A percentile compares a stretch with the other conserved stretches of the same genome.
Conservation (phyloP, 2,888 invertebrate species). For the Chromoteleia sp. region DNA sequence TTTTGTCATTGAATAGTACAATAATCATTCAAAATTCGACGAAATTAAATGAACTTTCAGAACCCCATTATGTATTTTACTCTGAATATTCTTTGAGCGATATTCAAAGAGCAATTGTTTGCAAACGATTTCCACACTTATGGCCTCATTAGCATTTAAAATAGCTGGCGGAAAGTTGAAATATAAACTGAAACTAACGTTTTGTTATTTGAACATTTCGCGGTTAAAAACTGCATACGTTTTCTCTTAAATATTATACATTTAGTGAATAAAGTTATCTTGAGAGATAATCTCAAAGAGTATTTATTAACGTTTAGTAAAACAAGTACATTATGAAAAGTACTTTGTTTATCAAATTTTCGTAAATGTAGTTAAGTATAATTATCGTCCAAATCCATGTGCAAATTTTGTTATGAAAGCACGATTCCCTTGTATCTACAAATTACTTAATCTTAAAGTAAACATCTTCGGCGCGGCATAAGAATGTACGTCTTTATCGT, state of each 20-base stretch:
- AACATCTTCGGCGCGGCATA: conserved; percentile 3
- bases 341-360: neutral
- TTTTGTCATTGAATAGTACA: neutral
- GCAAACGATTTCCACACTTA: conserved; percentile 14
- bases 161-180: neutral
- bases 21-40: conserved; percentile 2
- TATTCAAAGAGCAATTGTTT: conserved; percentile 22
- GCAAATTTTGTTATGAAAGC: neutral
- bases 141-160: conserved; percentile 26
- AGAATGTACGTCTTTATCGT: conserved; percentile 3
- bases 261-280: neutral
- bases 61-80: conserved; percentile 1
- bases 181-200: conserved; percentile 10
- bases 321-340: too few relatives aligned
- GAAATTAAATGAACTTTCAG: conserved; percentile 1
- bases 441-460: conserved; percentile 4
- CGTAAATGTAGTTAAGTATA: neutral
- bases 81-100: neutral
- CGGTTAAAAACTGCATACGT: neutral
- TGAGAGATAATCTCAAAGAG: too few relatives aligned
- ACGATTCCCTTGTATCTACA: neutral
- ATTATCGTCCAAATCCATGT: neutral
- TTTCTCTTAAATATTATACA: neutral
- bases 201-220: neutral
- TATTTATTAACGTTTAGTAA: neutral